Evolutionary conservation across 2,888 invertebrate species (phyloP), one percentile per base, ranked within the genome.

Genomic region (Nomada fucata): DNA sequence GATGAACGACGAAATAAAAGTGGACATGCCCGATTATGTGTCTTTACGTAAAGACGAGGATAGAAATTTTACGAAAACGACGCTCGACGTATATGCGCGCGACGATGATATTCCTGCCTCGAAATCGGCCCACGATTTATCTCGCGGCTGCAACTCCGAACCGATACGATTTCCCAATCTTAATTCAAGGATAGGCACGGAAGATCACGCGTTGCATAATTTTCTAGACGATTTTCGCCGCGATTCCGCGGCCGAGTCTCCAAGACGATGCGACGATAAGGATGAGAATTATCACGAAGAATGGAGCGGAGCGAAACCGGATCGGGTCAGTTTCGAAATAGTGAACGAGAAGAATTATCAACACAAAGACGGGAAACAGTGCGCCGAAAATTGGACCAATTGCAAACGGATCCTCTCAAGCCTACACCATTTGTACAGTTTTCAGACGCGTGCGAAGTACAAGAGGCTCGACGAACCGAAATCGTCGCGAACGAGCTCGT

Each of bases 311-410:
- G 44, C 0, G 0, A 18, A 7, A 29, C 53, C 15, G 2, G 50
- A 23, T 7, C 11, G 20, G 3, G 0, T 57, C 5, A 67, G 15
- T 23, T 67, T 73, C 13, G 63, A 76, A 13, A 67, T 65, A n/a
- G 9, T 55, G 0, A 69, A 72, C 10, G 82, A 85, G 20, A 87
- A 64, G 10, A 59, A 26, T 7, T 42, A 36, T 1, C 52, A 70
- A 2, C 36, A 53, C n/a, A 42, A 64, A 0, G 9, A 4, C 13
- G 55, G 50, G 13, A 64, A 29, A 23, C 26, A 55, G 3, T 61
- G 73, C 10, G 11, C 23, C 0, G 29, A 20, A 1, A 84, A 81
- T n/a, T 87, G 85, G 87, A 70, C 9, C 44, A 84, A 85, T 1
- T 82, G 80, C n/a, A 73, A 64, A 2, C 26, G 44, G 11, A 60